Evolutionary conservation across 2,888 invertebrate genomes (phyloP).

Genomic region (Xanthorhoe designata): DNA sequence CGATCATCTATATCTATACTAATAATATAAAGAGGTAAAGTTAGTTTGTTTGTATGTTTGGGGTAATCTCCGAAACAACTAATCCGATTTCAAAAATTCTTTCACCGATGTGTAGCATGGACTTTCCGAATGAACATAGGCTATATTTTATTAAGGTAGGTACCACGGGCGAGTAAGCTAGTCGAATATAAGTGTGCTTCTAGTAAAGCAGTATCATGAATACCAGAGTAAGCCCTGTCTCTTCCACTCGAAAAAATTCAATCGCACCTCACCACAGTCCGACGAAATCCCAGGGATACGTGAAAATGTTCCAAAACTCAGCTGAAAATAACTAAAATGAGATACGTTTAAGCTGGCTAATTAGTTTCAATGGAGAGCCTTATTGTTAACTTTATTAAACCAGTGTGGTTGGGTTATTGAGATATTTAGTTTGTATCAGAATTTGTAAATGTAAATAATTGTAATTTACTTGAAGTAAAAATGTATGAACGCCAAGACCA

Average conservation of each 20-base stretch:
- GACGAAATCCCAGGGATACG: constrained; percentile 76
- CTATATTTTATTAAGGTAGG: too few relatives aligned
- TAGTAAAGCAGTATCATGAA: constrained; percentile 41
- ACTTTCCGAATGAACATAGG: too few relatives aligned
- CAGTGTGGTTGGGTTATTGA: constrained; percentile 35
- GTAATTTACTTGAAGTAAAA: too few relatives aligned
- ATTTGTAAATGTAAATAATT: not conserved
- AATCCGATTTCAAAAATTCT: too few relatives aligned
- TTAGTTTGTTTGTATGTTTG: too few relatives aligned
- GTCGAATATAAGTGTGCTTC: constrained; percentile 44
- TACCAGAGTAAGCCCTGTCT: constrained; percentile 67
- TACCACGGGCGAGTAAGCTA: too few relatives aligned
- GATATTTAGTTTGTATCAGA: constrained; percentile 5
- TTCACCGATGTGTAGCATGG: too few relatives aligned
- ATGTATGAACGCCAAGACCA: too few relatives aligned
- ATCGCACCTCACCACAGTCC: constrained; percentile 76
- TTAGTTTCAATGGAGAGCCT: constrained; percentile 55
- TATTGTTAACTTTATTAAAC: constrained; percentile 32
- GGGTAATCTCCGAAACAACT: too few relatives aligned
- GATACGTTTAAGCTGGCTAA: constrained; percentile 68
- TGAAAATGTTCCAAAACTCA: constrained; percentile 68
- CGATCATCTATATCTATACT: too few relatives aligned
- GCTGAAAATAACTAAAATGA: constrained; percentile 53
- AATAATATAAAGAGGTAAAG: too few relatives aligned
- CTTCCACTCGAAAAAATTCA: constrained; percentile 84